Percentiles rank a stretch among this genome's conserved stretches.
Conservation (phyloP, 1,140 invertebrate species). For the Xylocopa sonorina region DNA sequence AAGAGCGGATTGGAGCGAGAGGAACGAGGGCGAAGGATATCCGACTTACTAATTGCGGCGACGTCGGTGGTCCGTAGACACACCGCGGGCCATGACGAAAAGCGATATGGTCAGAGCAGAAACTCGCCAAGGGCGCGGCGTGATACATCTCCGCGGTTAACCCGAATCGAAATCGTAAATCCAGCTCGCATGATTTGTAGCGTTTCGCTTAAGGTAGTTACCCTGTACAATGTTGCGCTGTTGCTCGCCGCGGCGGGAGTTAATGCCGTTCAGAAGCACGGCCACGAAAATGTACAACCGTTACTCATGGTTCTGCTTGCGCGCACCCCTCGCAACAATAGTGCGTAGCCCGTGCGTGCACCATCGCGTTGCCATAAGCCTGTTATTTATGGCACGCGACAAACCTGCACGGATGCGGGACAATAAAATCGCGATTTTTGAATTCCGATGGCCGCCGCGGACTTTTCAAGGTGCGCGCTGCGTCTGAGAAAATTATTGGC, state of each 20-base stretch:
- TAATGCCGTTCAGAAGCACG: constrained; percentile 9
- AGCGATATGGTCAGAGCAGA: constrained; percentile 65
- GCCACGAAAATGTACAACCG: constrained; percentile 6
- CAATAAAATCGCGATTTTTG: neutral
- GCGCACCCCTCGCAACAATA: neutral
- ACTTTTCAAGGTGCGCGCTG: too few species aligned
- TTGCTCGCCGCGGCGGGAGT: neutral
- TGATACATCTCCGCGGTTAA: constrained; percentile 54
- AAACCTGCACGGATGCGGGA: neutral
- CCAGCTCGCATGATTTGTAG: constrained; percentile 44
- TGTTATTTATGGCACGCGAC: constrained; percentile 9
- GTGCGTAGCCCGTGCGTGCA: neutral
- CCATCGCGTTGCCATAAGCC: neutral
- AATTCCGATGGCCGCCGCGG: neutral
- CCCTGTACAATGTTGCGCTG: neutral
- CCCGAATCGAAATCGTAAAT: constrained; percentile 64
- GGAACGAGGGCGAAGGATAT: constrained; percentile 65
- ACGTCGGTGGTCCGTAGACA: constrained; percentile 69
- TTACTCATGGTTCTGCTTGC: constrained; percentile 20
- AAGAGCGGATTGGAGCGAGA: constrained; percentile 39
- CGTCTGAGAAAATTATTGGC: too few species aligned
- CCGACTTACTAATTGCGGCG: constrained; percentile 74
- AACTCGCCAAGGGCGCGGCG: constrained; percentile 46
- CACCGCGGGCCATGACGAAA: constrained; percentile 69
- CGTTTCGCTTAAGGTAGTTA: constrained; percentile 15